Conservation (phyloP, 2,888 invertebrate genomes). For the Rhingia rostrata region DNA sequence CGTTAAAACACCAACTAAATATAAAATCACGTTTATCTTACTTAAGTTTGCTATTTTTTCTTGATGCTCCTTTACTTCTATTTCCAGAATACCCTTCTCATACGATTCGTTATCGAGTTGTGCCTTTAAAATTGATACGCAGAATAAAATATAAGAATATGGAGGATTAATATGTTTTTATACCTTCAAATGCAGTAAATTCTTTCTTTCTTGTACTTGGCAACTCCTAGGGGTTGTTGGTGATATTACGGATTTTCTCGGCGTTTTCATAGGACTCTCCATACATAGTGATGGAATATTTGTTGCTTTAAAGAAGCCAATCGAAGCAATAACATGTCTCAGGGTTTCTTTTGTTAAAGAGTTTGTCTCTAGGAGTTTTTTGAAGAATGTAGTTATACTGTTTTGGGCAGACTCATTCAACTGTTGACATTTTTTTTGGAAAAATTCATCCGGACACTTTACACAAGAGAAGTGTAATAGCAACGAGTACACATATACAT, state of each 20-base stretch:
- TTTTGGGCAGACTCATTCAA: slow-evolving; percentile 78
- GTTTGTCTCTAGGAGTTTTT: slow-evolving; percentile 76
- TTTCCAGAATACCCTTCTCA: slow-evolving; percentile 80
- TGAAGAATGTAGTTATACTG: slow-evolving; percentile 79
- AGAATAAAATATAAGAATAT: not conserved
- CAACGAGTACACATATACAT: slow-evolving; percentile 80
- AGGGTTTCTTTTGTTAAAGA: slow-evolving; percentile 77
- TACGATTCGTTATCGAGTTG: slow-evolving; percentile 80
- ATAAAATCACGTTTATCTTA: slow-evolving; percentile 64
- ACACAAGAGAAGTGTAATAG: slow-evolving; percentile 81
- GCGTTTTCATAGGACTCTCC: slow-evolving; percentile 75
- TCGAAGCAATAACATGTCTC: slow-evolving; percentile 77
- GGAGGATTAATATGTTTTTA: not conserved
- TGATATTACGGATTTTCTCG: slow-evolving; percentile 75
- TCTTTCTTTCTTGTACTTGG: slow-evolving; percentile 80
- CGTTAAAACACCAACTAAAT: slow-evolving; percentile 1
- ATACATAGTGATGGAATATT: slow-evolving; percentile 5
- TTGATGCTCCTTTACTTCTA: slow-evolving; percentile 79
- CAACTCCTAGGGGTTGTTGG: slow-evolving; percentile 79
- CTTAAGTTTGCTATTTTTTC: slow-evolving; percentile 77
- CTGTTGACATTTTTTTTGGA: slow-evolving; percentile 80
- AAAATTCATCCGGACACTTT: slow-evolving; percentile 77
- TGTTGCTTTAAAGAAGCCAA: slow-evolving; percentile 32
- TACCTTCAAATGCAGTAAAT: slow-evolving; percentile 79
- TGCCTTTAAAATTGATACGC: slow-evolving; percentile 74